Conservation (phyloP, 1,140 invertebrate species). For the Tetranychus urticae region DNA sequence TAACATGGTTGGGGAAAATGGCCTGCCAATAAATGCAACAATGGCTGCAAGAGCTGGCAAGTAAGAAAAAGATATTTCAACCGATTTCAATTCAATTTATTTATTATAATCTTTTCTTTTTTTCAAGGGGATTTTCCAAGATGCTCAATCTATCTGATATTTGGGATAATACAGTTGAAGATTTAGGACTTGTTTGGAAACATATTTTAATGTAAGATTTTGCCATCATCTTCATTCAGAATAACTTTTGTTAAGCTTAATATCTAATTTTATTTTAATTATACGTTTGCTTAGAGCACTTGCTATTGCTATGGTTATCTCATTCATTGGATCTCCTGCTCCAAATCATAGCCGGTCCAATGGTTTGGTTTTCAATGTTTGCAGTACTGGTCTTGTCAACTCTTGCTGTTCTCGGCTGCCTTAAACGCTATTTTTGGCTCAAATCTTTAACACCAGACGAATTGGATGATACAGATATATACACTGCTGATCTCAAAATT, state of each 20-base stretch:
- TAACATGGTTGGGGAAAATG: slow-evolving; percentile 11
- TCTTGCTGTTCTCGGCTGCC: slow-evolving; percentile 30
- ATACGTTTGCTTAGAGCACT: slow-evolving; percentile 25
- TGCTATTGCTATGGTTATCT: slow-evolving; percentile 36
- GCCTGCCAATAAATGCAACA: not conserved
- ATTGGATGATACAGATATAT: not conserved
- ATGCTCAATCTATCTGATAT: slow-evolving; percentile 14
- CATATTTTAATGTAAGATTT: slow-evolving; percentile 32
- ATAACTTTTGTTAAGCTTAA: not conserved
- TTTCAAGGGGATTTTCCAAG: not conserved
- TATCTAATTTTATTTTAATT: not conserved
- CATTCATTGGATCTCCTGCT: slow-evolving; percentile 73
- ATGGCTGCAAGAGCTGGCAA: not conserved
- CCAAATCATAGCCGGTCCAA: slow-evolving; percentile 55
- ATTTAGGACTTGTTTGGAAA: slow-evolving; percentile 40
- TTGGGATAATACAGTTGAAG: slow-evolving; percentile 42
- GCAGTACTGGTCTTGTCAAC: slow-evolving; percentile 38
- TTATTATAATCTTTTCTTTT: not conserved
- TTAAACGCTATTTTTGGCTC: not conserved
- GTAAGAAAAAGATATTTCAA: not conserved
- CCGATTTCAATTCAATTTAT: slow-evolving; percentile 4
- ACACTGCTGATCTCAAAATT: not conserved
- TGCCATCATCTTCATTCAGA: not conserved
- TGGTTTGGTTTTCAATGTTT: slow-evolving; percentile 63
- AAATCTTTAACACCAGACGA: not conserved